Conservation (phyloP, 2,888 invertebrate species). For the Parnassius orleans region DNA sequence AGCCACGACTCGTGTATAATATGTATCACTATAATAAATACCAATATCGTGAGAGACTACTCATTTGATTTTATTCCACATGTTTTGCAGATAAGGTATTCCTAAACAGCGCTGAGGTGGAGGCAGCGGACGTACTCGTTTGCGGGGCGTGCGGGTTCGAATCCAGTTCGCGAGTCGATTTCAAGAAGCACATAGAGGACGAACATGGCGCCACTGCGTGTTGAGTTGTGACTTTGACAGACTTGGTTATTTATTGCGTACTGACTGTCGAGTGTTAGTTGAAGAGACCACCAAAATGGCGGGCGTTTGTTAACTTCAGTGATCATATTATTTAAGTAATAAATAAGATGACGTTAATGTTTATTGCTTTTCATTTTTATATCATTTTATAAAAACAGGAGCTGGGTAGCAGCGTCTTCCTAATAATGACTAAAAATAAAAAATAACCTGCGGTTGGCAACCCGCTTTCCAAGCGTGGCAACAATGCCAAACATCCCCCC, state of each 20-base stretch:
- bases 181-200: slow-evolving; percentile 53
- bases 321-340: too few species aligned
- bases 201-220: slow-evolving; percentile 47
- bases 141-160: slow-evolving; percentile 76
- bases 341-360: too few species aligned
- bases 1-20: too few species aligned
- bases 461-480: too few species aligned
- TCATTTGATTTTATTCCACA: background rate
- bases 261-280: background rate
- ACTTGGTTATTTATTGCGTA: background rate
- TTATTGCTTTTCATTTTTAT: too few species aligned
- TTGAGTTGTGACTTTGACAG: slow-evolving; percentile 10
- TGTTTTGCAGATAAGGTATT: slow-evolving; percentile 40
- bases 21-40: too few species aligned
- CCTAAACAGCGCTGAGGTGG: slow-evolving; percentile 50
- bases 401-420: too few species aligned
- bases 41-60: too few species aligned
- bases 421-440: too few species aligned
- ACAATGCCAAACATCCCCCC: too few species aligned
- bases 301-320: background rate
- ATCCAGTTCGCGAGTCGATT: slow-evolving; percentile 45
- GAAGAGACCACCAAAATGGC: background rate
- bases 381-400: too few species aligned
- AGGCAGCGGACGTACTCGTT: slow-evolving; percentile 61
- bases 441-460: too few species aligned